These are phyloP conservation scores for Labia minor DNA, from an alignment of 2,888 invertebrate genomes.

Conservation along the genomic window DNA sequence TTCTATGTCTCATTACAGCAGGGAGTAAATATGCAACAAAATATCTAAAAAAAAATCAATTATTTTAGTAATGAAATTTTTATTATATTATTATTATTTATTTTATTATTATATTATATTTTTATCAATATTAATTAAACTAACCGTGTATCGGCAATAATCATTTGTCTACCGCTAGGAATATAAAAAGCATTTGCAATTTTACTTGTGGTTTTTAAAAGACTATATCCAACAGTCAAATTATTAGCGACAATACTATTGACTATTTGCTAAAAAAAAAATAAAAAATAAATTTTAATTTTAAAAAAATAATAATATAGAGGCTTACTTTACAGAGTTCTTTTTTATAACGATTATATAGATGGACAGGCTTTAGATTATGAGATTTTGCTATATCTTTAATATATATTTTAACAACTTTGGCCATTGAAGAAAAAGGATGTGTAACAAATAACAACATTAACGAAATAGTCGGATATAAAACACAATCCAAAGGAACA, in stretches of 20 bases:
- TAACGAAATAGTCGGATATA: conserved; percentile 19
- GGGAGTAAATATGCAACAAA: conserved; percentile 54
- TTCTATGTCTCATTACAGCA: conserved; percentile 44
- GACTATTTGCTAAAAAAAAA: conserved; percentile 42
- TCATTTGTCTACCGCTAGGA: conserved; percentile 54
- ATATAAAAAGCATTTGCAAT: conserved; percentile 58
- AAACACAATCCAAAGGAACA: conserved; percentile 18
- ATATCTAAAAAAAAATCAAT: conserved; percentile 31
- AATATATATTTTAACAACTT: conserved; percentile 47
- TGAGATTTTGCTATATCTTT: conserved; percentile 47
- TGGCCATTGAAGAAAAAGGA: conserved; percentile 30
- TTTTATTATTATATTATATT: too few species aligned
- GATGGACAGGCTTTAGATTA: conserved; percentile 43
- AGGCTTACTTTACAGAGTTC: conserved; percentile 38
- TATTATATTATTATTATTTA: background rate
- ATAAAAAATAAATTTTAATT: background rate
- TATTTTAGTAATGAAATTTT: background rate
- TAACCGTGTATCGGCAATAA: conserved; percentile 52
- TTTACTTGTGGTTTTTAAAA: conserved; percentile 48
- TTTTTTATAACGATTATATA: conserved; percentile 52
- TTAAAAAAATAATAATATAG: conserved; percentile 13
- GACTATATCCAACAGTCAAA: conserved; percentile 42
- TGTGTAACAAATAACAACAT: conserved; percentile 20
- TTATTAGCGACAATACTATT: conserved; percentile 50
- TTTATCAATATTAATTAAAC: background rate